Percentiles rank a stretch among this genome's conserved stretches.
phyloP scores from a whole-genome alignment of 2,113 vertebrate species.

The Daphoenositta chrysoptera region DNA sequence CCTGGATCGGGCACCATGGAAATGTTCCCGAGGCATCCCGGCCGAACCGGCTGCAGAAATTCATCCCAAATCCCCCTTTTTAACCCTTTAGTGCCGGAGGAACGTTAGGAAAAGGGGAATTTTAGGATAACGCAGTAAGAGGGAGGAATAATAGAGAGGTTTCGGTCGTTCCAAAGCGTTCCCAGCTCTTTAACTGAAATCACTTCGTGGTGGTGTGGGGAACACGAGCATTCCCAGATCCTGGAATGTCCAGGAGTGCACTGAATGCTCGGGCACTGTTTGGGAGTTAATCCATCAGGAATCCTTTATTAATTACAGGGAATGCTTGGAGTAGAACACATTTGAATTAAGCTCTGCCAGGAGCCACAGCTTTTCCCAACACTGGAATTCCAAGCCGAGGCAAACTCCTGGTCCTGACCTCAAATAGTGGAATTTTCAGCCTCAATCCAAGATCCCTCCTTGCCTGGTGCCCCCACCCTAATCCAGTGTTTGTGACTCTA shows the following conservation, averaged over 20 bases:
- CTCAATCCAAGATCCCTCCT: not conserved
- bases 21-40: not conserved
- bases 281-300: not conserved
- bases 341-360: not conserved
- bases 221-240: accelerated
- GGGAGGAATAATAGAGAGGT: not conserved
- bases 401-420: not conserved
- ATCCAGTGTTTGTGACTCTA: not conserved
- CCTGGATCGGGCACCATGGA: not conserved
- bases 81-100: not conserved
- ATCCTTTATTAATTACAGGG: not conserved
- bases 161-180: not conserved
- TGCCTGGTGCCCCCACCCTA: not conserved
- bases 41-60: not conserved
- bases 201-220: accelerated
- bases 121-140: not conserved
- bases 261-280: not conserved
- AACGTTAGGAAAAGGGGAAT: accelerated
- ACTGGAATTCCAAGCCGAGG: accelerated
- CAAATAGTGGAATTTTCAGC: not conserved
- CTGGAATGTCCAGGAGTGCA: not conserved
- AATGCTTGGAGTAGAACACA: not conserved
- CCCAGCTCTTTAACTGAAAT: not conserved
- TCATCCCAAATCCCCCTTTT: not conserved
- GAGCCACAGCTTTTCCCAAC: not conserved